phyloP scores from a whole-genome alignment of 1,140 invertebrate species.

The Drosophila baimaii region DNA sequence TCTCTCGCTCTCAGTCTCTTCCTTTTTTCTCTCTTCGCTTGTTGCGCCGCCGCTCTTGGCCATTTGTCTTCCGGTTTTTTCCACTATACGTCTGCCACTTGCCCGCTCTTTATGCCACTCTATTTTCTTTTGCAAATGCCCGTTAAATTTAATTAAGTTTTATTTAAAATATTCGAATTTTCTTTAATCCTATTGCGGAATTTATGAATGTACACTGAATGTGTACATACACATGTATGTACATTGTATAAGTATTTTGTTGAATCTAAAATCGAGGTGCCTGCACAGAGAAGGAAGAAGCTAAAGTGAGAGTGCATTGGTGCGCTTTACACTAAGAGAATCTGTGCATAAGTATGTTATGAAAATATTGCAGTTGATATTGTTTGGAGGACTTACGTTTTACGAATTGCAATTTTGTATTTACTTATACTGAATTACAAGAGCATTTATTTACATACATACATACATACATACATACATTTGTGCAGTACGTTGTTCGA shows the following conservation, averaged over 20 bases:
- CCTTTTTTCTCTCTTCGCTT: constrained; percentile 9
- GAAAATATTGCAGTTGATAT: too few relatives aligned
- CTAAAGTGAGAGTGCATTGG: constrained; percentile 2
- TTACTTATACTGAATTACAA: too few relatives aligned
- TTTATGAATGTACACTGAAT: background rate
- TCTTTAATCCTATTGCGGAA: background rate
- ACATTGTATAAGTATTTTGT: background rate
- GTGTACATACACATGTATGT: background rate
- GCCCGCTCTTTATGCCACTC: background rate
- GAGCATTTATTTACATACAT: too few relatives aligned
- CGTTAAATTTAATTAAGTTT: constrained; percentile 19
- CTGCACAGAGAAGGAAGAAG: too few relatives aligned
- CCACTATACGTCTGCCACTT: constrained; percentile 18
- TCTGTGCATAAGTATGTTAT: too few relatives aligned
- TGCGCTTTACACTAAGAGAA: background rate
- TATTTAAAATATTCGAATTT: background rate
- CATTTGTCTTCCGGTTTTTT: constrained; percentile 45
- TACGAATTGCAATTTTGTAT: background rate
- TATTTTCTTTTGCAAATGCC: constrained; percentile 4
- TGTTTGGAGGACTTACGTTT: background rate
- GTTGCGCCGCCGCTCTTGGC: constrained; percentile 31
- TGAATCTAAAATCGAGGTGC: background rate
- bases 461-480: too few relatives aligned
- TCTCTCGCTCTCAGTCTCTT: background rate
- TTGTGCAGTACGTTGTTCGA: too few relatives aligned